Base-by-base conservation (phyloP, 2,113 vertebrate genomes). In the Siphamia tubifer region DNA sequence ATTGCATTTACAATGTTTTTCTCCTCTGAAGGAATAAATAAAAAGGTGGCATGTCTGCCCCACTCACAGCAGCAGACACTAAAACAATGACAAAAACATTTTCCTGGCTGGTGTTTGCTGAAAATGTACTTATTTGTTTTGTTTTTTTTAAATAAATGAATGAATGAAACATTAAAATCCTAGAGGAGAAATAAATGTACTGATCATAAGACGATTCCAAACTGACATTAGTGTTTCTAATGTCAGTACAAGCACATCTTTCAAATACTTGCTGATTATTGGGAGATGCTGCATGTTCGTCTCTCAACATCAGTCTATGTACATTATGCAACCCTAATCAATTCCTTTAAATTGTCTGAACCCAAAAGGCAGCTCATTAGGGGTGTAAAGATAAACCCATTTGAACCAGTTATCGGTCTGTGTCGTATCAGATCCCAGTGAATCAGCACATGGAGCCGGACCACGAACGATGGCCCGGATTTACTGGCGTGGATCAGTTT, bases 301-400 rank as follows among this genome's bases (percentile, higher is more conserved):
- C 61, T 51, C 61, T 17, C 0, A 61, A 19, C 67, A 35, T 6
- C 31, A 7, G 5, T 12, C 10, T 3, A n/a, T 8, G 10, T 10
- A 55, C 27, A 20, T 30, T n/a, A 60, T 5, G 44, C 19, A 8
- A 8, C 21, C 30, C n/a, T 19, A 9, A 8, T 34, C 39, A 60
- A 57, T 34, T 54, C 54, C 40, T 6, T 48, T 43, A 19, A 63
- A 71, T 48, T 1, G 20, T 38, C 23, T 54, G 44, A 73, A 23
- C 43, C 42, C 12, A 5, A 68, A 57, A 61, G 34, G 16, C 31
- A 16, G 67, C 39, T 44, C 25, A 48, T n/a, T n/a, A n/a, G n/a
- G n/a, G n/a, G n/a, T n/a, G n/a, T n/a, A n/a, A n/a, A n/a, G n/a
- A n/a, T n/a, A n/a, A n/a, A n/a, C n/a, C n/a, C n/a, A n/a, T n/a